A percentile compares a stretch with the other conserved stretches of the same genome.
These are phyloP conservation scores for Pomatostomus ruficeps DNA, from an alignment of 2,113 vertebrate genomes.

Conservation along the genomic window DNA sequence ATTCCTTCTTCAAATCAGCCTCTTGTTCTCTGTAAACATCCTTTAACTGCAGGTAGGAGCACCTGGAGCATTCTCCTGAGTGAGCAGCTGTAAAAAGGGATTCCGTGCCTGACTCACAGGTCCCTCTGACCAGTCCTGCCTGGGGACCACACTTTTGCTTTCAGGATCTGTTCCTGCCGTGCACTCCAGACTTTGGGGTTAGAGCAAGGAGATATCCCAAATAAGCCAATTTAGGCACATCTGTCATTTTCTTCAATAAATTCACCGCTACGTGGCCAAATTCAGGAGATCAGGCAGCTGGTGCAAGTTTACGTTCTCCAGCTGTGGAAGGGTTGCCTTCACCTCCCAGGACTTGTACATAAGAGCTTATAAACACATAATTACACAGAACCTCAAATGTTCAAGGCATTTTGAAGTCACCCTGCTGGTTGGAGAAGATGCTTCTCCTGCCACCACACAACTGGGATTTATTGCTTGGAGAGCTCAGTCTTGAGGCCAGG, in stretches of 20 bases:
- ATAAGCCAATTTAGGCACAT: neutral
- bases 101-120: neutral
- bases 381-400: neutral
- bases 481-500: neutral
- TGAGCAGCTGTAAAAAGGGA: neutral
- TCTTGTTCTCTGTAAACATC: neutral
- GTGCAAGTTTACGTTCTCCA: neutral
- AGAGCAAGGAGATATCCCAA: neutral
- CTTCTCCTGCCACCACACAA: neutral
- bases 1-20: neutral
- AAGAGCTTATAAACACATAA: neutral
- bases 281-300: neutral
- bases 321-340: neutral
- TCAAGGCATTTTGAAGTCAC: constrained; percentile 5
- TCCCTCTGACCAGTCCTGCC: neutral
- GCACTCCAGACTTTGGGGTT: neutral
- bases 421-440: constrained; percentile 8
- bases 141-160: neutral
- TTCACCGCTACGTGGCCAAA: accelerated
- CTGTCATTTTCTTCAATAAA: neutral
- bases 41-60: neutral
- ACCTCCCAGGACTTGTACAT: neutral
- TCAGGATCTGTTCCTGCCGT: neutral
- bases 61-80: neutral
- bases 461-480: neutral